Base-by-base conservation (phyloP, 2,113 vertebrate genomes). In the Rynchops niger region DNA sequence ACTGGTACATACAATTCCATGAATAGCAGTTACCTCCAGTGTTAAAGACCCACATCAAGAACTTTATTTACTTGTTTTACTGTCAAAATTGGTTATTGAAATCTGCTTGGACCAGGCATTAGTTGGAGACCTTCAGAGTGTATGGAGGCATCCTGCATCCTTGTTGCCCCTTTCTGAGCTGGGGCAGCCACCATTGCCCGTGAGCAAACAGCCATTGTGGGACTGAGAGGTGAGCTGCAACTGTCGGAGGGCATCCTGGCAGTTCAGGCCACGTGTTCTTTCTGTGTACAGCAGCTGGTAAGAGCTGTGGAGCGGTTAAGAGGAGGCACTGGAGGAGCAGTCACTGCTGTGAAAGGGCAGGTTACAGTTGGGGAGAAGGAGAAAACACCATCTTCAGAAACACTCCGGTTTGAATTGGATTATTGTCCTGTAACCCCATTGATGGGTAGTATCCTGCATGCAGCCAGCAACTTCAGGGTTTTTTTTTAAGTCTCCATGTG, bases 171-270 rank as follows among this genome's bases (percentile, higher is more conserved):
- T 45, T n/a, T 52, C 43, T 30, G 38, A 59, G 21, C 6, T 14
- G 42, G 38, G 27, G 2, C n/a, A 38, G 19, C 34, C 62, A 25
- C 20, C 4, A 2, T 15, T 58, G 62, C 45, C 14, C 1, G 0
- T 2, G 20, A 27, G 5, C 5, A 8, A 22, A 15, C 8, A 30
- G 15, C 10, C 2, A 4, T 27, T 1, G 1, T 38, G 36, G 62
- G 49, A 18, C 18, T 12, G 29, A 55, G 74, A 13, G 74, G 17
- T 6, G 9, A 34, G 16, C 9, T 29, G 42, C 43, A 25, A 25
- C 7, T n/a, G 6, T 11, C 63, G 61, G 65, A n/a, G 59, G 58
- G 4, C 30, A 30, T 18, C 56, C 26, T 20, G 27, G 27, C 26
- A 59, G 9, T 58, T 50, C 40, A 23, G 23, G 15, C 10, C 80